Base-by-base conservation (phyloP, 2,888 invertebrate genomes). In the Andrena praecox region DNA sequence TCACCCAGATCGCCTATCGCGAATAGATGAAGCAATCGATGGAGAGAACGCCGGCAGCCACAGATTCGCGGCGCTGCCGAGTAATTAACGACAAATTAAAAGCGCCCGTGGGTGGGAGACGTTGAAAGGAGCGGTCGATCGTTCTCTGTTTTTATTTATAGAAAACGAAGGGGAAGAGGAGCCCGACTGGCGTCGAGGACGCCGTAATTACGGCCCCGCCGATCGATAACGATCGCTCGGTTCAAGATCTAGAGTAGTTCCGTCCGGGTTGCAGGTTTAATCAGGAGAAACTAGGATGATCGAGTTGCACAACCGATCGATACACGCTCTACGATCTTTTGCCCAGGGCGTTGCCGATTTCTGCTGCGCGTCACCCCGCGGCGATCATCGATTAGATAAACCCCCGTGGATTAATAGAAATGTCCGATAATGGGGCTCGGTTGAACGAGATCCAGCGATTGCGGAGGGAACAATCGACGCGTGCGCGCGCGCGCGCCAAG, bases 171-270 rank as follows among this genome's bases (percentile, higher is more conserved):
- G 12, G 4, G n/a, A 24, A 5, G 12, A 33, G 5, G 68, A 74
- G 54, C 62, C 60, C 80, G 76, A 82, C 82, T 82, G 78, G 12
- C 35, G 60, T 67, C 66, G 77, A 75, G 75, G 66, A 81, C 62
- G 62, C 48, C 74, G 84, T 82, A 81, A 87, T 84, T 85, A 82
- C 77, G n/a, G 52, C 24, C 16, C 27, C 27, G 64, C 35, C 60
- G 73, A 50, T 80, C 80, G 87, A 87, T 87, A 87, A 77, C 74
- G 77, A 74, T 77, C 85, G 84, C 78, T 79, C 82, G 85, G 80
- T 84, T 76, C 63, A 54, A 70, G 69, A 80, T 78, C 80, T 42
- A 42, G 52, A 67, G 64, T 27, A 59, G 62, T 33, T 35, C 33
- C 0, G 6, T 1, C 6, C 27, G 33, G 48, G 56, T 67, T 59